Base-by-base conservation (phyloP, 2,797 vertebrate species). In the Phylloscopus collybita region DNA sequence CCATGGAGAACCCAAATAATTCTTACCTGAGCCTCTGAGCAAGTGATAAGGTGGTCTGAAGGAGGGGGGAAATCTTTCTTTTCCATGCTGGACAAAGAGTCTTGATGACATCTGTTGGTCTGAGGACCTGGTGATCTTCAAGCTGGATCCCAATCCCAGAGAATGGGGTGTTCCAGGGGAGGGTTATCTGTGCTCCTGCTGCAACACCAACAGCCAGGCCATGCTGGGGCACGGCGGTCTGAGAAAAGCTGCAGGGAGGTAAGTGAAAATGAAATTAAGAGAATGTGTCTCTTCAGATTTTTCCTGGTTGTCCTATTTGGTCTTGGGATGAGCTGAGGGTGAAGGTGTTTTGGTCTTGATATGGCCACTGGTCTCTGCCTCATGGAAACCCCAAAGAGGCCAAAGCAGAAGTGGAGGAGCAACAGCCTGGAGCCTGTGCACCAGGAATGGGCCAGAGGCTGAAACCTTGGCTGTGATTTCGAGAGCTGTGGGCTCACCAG, bases 401-500 rank as follows among this genome's bases (percentile, higher is more conserved):
- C 54, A 32, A 17, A 76, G 49, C 72, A 80, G 79, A 78, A 59
- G 32, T 13, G 44, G 47, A 85, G 61, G 32, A 72, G 18, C 4
- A 1, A 4, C 1, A 0, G 5, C 50, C 65, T 8, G 18, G 25
- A 19, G 11, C 22, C 38, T 12, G 6, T 32, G 38, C 25, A 13
- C 20, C 62, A 59, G 42, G 1, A 3, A 34, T 20, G 45, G n/a
- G 36, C 12, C 19, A 18, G 67, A 56, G 27, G 25, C 32, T 80
- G 56, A 29, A 71, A 30, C 14, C 54, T 61, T 4, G 2, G n/a
- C 54, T 44, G 40, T 11, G 67, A 21, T 30, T 34, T 54, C 0
- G 1, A 29, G 71, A 61, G 22, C 50, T 5, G 2, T 11, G 44
- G 23, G 23, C 4, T 44, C 62, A 23, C 18, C 16, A 9, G 19